Evolutionary conservation across 2,797 vertebrate genomes (phyloP), one percentile per base, ranked within the genome.

Genomic region (Hypotaenidia philippensis): DNA sequence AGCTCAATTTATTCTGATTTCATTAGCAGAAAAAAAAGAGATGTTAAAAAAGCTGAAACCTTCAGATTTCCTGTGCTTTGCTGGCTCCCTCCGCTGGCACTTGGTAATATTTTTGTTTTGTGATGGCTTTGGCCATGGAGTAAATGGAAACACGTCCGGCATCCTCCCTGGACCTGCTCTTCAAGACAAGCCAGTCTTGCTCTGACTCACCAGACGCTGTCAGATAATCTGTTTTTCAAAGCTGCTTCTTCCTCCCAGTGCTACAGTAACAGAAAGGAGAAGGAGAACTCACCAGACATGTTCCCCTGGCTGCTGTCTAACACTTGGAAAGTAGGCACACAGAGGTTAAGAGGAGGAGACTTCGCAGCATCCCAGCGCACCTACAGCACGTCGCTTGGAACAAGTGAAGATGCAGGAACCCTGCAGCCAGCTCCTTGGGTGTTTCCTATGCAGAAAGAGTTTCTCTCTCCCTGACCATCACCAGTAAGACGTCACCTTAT

Each of bases 51-150:
- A 59, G 76, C 9, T 4, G 80, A 92, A 96, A 88, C 25, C 40
- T 49, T 91, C 77, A 6, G 36, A 75, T 93, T 82, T 94, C 87
- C 83, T 92, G 40, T 94, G 95, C 77, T 97, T 96, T 94, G 91
- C 89, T 96, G 86, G 91, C 94, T 96, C 93, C 94, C 96, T 96
- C 90, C 94, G 94, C 93, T 96, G 95, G 91, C 84, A 93, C 95
- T 93, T 61, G 41, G 87, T 96, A 96, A 97, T 90, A 96, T 68
- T 93, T 94, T 88, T 91, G 44, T 91, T 91, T 88, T 79, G 38
- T 78, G 40, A 88, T 77, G 78, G 60, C 11, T 83, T 89, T 95
- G 90, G 84, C 53, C 81, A 53, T 49, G 53, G 84, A 87, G 36
- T 31, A 76, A 70, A 55, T 0, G 4, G 59, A 76, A 93, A 81